A percentile compares a stretch with the other conserved stretches of the same genome.
phyloP scores from a whole-genome alignment of 2,888 invertebrate species.

The Hoplodrina blanda region DNA sequence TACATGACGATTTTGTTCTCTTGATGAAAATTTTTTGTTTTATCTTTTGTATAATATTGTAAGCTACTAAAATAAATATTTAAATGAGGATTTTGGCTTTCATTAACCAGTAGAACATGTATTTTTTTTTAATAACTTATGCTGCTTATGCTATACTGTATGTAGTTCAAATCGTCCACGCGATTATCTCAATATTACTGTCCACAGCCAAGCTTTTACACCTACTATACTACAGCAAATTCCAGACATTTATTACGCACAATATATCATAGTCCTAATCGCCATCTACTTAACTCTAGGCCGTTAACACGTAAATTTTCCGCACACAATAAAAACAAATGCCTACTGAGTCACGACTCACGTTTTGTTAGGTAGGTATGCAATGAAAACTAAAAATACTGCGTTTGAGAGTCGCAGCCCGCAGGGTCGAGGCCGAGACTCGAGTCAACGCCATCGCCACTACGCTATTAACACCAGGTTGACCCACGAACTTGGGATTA shows the following conservation, averaged over 20 bases:
- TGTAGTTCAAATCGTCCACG: too few species aligned
- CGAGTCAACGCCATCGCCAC: conserved; percentile 74
- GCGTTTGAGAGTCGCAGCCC: conserved; percentile 60
- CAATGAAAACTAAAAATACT: conserved; percentile 67
- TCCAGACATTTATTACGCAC: conserved; percentile 25
- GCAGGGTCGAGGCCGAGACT: conserved; percentile 74
- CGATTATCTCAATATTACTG: background rate
- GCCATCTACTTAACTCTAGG: conserved; percentile 26
- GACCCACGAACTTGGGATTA: conserved; percentile 30
- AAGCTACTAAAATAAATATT: too few species aligned
- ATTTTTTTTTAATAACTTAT: background rate
- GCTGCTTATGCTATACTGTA: too few species aligned
- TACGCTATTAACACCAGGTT: conserved; percentile 54
- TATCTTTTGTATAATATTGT: too few species aligned
- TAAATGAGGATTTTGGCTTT: too few species aligned
- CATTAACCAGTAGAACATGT: too few species aligned
- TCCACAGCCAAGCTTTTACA: background rate
- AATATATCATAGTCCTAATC: conserved; percentile 50
- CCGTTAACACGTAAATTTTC: conserved; percentile 46
- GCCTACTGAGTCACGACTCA: conserved; percentile 62
- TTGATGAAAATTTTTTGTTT: background rate
- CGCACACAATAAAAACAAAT: conserved; percentile 53
- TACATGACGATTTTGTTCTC: background rate
- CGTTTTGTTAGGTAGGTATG: conserved; percentile 69
- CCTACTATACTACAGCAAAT: conserved; percentile 17